Evolutionary conservation across 2,888 invertebrate genomes (phyloP), one percentile per base, ranked within the genome.

Genomic region (Cataglyphis altisquamis): DNA sequence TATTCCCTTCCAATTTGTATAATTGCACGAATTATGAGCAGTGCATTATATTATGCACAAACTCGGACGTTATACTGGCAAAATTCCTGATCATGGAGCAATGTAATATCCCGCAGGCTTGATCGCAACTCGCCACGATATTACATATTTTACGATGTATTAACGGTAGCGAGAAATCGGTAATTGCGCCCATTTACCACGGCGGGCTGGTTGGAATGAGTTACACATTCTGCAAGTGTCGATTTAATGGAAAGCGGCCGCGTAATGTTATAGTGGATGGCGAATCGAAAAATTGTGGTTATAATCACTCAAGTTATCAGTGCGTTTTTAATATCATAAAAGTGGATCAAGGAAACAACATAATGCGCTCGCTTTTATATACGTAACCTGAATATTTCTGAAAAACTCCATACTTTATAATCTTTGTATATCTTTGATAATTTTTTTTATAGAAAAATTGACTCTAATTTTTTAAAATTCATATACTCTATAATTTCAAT

Each of bases 131-230:
- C 83, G 82, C 78, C 82, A 41, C 77, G 82, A 84, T 84, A 87
- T 85, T 85, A 85, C 83, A 74, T 60, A 85, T 89, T 87, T 88
- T 85, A 87, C 74, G 88, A 89, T 84, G 89, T 89, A 88, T 88
- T 88, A 89, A 89, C 89, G 82, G 88, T 87, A 89, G 88, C 88
- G 83, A 87, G 88, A 88, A 87, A 88, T 89, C 85, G 85, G 87
- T 89, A 89, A 89, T 88, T 85, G 84, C 85, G 63, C 57, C 68
- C 81, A 75, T 83, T 83, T 83, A 80, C 82, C 77, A 55, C 82
- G 73, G 55, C 78, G 21, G 41, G 80, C 48, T 63, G 77, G 25
- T 70, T 66, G 85, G 25, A 85, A 87, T 84, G 85, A 89, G 87
- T 73, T 82, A 73, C 85, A 83, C 78, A 88, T 89, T 85, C 83